These are phyloP conservation scores for Parapsyche elsis DNA, from an alignment of 1,140 invertebrate genomes.

Conservation along the genomic window DNA sequence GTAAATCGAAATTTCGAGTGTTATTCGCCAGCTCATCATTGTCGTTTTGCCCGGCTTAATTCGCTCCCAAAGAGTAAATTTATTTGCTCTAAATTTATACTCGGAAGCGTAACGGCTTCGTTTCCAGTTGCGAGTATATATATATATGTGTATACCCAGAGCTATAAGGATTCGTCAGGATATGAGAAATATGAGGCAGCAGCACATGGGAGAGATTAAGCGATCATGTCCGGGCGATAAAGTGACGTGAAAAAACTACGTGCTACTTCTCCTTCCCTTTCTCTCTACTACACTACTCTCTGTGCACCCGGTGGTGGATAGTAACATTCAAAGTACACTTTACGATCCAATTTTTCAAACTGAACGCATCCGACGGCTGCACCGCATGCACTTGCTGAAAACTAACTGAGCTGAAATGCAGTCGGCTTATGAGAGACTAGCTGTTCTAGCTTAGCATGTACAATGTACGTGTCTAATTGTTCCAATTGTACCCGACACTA, in stretches of 20 bases:
- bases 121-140: not conserved
- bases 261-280: not conserved
- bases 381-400: not conserved
- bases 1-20: conserved; percentile 29
- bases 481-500: too few species aligned
- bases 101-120: not conserved
- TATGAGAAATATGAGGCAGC: conserved; percentile 28
- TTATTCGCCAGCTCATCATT: conserved; percentile 25
- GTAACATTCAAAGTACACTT: conserved; percentile 28
- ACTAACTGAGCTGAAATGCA: not conserved
- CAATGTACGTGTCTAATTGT: too few species aligned
- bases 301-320: not conserved
- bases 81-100: conserved; percentile 29
- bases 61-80: conserved; percentile 16
- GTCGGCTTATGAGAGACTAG: too few species aligned
- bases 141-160: not conserved
- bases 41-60: conserved; percentile 17
- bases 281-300: not conserved
- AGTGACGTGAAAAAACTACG: conserved; percentile 25
- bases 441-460: too few species aligned
- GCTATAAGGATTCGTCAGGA: conserved; percentile 9
- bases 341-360: conserved; percentile 42
- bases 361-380: conserved; percentile 32
- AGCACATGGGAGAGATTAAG: conserved; percentile 39
- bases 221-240: conserved; percentile 26